Evolutionary conservation across 2,888 invertebrate species (phyloP).

Genomic region (Crematogaster levior): DNA sequence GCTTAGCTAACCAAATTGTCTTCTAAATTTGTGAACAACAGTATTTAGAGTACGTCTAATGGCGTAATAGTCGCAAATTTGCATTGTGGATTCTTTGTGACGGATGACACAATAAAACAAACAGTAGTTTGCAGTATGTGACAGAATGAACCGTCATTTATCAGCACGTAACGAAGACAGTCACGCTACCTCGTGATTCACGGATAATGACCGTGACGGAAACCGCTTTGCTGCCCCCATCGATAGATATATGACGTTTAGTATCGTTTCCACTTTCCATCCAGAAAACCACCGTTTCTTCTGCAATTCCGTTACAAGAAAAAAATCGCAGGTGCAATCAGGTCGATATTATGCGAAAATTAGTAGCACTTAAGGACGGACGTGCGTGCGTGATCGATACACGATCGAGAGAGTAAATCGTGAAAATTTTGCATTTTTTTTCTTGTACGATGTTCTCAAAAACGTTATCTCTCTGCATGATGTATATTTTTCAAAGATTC

Average conservation of each 20-base stretch:
- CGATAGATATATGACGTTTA: not conserved
- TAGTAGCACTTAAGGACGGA: slow-evolving; percentile 17
- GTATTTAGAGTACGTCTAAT: slow-evolving; percentile 6
- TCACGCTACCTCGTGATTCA: slow-evolving; percentile 65
- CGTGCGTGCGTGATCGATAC: not conserved
- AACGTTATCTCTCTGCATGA: not conserved
- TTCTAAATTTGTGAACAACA: not conserved
- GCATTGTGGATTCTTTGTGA: slow-evolving; percentile 23
- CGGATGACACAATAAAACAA: slow-evolving; percentile 49
- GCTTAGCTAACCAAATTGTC: too few relatives aligned
- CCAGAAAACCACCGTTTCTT: slow-evolving; percentile 33
- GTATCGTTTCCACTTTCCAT: not conserved
- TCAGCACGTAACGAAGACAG: slow-evolving; percentile 56
- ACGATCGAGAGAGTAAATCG: not conserved
- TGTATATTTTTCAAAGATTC: not conserved
- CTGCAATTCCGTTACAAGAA: slow-evolving; percentile 29
- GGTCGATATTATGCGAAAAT: slow-evolving; percentile 26
- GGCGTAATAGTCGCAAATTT: slow-evolving; percentile 14
- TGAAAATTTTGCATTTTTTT: slow-evolving; percentile 7
- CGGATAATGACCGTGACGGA: slow-evolving; percentile 41
- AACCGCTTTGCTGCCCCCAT: slow-evolving; percentile 22
- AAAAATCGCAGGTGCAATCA: slow-evolving; percentile 27
- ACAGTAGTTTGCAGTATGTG: slow-evolving; percentile 34
- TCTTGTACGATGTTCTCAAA: slow-evolving; percentile 30
- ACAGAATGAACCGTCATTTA: slow-evolving; percentile 52